phyloP scores from a whole-genome alignment of 2,113 vertebrate species.

The Antennarius striatus region DNA sequence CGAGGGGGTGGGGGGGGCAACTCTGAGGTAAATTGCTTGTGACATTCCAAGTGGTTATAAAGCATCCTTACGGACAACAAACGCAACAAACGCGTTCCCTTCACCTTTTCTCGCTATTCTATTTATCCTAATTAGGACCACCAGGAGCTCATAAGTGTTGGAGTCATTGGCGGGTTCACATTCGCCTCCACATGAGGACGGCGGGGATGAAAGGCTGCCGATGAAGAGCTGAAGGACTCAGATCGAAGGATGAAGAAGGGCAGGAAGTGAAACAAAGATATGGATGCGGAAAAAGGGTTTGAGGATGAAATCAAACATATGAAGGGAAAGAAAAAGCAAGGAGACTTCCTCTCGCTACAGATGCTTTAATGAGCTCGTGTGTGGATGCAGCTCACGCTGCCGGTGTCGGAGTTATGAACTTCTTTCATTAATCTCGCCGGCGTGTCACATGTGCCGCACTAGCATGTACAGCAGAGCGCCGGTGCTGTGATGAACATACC shows the following conservation, averaged over 20 bases:
- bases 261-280: conserved; percentile 34
- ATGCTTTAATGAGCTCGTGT: conserved; percentile 50
- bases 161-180: conserved; percentile 32
- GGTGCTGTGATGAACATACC: not conserved
- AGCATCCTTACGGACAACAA: conserved; percentile 35
- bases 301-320: conserved; percentile 37
- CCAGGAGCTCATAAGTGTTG: conserved; percentile 49
- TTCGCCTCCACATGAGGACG: conserved; percentile 47
- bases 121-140: conserved; percentile 69
- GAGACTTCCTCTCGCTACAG: conserved; percentile 30
- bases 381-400: conserved; percentile 4
- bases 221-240: conserved; percentile 24
- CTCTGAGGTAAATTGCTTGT: conserved; percentile 54
- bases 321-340: conserved; percentile 30
- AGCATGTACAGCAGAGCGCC: conserved; percentile 5
- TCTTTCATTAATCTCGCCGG: conserved; percentile 32
- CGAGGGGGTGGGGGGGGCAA: conserved; percentile 3
- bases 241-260: conserved; percentile 26
- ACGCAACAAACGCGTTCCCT: conserved; percentile 33
- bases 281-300: not conserved
- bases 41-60: conserved; percentile 53
- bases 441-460: conserved; percentile 21
- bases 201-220: conserved; percentile 43
- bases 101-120: conserved; percentile 42
- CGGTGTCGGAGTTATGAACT: conserved; percentile 5